Percentiles rank a stretch among this genome's conserved stretches.
These are phyloP conservation scores for Hirtodrosophila histrioides DNA, from an alignment of 2,888 invertebrate genomes.

Conservation along the genomic window DNA sequence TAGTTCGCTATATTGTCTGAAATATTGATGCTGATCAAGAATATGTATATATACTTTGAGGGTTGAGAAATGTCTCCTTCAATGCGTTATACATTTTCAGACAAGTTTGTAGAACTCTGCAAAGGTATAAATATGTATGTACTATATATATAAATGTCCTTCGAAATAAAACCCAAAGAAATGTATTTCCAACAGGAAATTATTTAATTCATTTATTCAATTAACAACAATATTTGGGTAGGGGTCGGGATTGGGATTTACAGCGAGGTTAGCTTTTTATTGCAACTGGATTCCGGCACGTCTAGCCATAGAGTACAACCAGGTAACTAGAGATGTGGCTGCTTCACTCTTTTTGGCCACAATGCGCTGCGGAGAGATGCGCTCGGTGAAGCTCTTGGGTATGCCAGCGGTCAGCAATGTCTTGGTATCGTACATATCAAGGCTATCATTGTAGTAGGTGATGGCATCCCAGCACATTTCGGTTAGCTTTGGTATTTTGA, in stretches of 20 bases:
- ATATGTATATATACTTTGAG: too few relatives aligned
- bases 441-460: conserved; percentile 88
- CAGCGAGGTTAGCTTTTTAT: conserved; percentile 36
- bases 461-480: conserved; percentile 95
- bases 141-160: conserved; percentile 75
- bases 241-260: conserved; percentile 4
- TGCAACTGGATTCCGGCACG: conserved; percentile 61
- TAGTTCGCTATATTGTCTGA: too few relatives aligned
- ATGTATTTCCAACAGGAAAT: conserved; percentile 28
- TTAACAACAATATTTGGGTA: conserved; percentile 48
- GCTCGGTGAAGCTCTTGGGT: conserved; percentile 89
- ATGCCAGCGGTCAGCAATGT: conserved; percentile 88
- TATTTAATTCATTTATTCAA: conserved; percentile 46
- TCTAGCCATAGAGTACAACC: conserved; percentile 61
- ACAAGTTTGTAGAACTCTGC: too few relatives aligned
- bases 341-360: conserved; percentile 22
- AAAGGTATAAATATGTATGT: too few relatives aligned
- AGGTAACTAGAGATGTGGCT: conserved; percentile 42
- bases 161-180: conserved; percentile 28
- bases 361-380: conserved; percentile 83
- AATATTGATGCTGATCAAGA: too few relatives aligned
- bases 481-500: conserved; percentile 93
- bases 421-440: conserved; percentile 82
- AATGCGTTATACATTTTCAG: too few relatives aligned
- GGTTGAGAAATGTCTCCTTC: too few relatives aligned